Percentiles rank a stretch among this genome's conserved stretches.
Evolutionary conservation across 2,888 invertebrate species (phyloP).

Genomic region (Nowickia ferox): DNA sequence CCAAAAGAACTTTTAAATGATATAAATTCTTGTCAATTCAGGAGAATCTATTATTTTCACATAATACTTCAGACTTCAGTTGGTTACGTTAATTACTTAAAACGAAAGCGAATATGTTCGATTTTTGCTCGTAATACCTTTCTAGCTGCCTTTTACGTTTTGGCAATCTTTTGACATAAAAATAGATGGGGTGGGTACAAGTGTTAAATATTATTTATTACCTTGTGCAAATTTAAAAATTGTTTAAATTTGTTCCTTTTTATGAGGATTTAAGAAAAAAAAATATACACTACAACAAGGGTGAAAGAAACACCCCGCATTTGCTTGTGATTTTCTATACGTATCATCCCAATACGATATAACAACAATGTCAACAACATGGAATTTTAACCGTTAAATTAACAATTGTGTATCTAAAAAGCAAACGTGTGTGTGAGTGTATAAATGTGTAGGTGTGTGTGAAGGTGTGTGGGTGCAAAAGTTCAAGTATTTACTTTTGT

Average conservation of each 20-base stretch:
- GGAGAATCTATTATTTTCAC: no score
- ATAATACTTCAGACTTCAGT: background rate
- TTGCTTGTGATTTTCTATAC: background rate
- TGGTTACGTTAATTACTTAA: slow-evolving; percentile 15
- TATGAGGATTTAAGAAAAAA: background rate
- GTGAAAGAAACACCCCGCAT: slow-evolving; percentile 25
- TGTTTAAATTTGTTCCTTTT: slow-evolving; percentile 28
- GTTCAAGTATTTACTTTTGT: slow-evolving; percentile 54
- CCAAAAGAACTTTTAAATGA: no score
- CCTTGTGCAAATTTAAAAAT: slow-evolving; percentile 53
- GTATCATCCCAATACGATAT: background rate
- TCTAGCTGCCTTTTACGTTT: background rate
- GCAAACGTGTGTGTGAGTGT: background rate
- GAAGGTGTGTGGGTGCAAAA: slow-evolving; percentile 18
- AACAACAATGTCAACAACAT: slow-evolving; percentile 53
- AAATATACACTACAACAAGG: background rate
- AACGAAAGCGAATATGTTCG: background rate
- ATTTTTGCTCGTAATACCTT: slow-evolving; percentile 13
- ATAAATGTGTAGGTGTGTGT: background rate
- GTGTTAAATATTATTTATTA: slow-evolving; percentile 69
- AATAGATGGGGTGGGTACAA: slow-evolving; percentile 19
- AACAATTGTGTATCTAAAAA: slow-evolving; percentile 43
- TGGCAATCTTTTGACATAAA: background rate
- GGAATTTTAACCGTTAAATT: slow-evolving; percentile 58
- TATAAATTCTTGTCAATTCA: no score